A percentile compares a stretch with the other conserved stretches of the same genome.
Conservation (phyloP, 2,113 vertebrate species). For the Pogonocichla stellata region DNA sequence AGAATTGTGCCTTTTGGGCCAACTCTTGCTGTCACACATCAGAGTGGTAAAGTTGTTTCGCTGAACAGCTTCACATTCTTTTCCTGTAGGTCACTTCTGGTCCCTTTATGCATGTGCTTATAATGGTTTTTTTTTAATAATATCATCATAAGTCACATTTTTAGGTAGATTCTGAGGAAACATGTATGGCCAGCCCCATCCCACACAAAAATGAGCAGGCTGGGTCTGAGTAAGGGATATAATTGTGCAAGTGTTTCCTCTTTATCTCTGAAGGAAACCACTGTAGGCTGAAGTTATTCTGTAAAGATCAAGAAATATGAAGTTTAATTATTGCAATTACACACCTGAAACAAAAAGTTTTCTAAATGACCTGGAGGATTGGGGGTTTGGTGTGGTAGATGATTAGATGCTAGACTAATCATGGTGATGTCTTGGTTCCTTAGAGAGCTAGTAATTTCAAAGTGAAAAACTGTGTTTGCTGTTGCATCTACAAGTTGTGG, state of each 20-base stretch:
- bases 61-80: background rate
- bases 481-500: background rate
- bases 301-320: background rate
- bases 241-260: background rate
- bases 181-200: accelerated
- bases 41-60: background rate
- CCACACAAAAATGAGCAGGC: background rate
- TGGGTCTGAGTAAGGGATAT: background rate
- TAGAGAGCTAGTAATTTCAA: background rate
- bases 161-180: background rate
- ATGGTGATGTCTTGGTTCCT: background rate
- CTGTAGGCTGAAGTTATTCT: background rate
- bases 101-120: background rate
- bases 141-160: background rate
- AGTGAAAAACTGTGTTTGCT: background rate
- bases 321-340: background rate
- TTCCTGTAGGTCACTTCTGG: background rate
- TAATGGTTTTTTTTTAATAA: background rate
- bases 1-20: background rate
- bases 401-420: background rate
- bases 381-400: background rate
- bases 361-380: background rate
- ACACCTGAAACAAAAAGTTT: background rate
- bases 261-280: background rate
- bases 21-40: background rate